Conservation (phyloP, 2,888 invertebrate species). For the Trissolcus japonicus region DNA sequence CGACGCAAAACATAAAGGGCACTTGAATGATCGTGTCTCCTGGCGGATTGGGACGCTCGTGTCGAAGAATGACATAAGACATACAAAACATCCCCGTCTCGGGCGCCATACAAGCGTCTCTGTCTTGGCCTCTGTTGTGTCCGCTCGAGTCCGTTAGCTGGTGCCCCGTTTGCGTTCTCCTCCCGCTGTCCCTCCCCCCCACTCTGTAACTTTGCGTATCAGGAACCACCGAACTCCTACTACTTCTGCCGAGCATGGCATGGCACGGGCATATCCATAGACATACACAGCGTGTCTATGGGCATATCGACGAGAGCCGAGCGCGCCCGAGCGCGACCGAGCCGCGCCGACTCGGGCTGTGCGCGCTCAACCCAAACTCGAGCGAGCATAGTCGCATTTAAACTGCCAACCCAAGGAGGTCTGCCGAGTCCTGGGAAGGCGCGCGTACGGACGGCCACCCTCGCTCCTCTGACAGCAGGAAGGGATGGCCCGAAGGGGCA, state of each 20-base stretch:
- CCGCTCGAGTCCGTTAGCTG: conserved; percentile 50
- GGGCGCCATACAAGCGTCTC: conserved; percentile 72
- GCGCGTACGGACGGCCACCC: conserved; percentile 57
- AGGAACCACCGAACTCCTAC: conserved; percentile 57
- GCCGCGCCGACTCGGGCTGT: conserved; percentile 64
- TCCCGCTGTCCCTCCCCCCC: conserved; percentile 3
- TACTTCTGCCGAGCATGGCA: conserved; percentile 61
- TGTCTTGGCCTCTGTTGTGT: conserved; percentile 58
- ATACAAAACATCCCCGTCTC: conserved; percentile 70
- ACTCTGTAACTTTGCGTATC: conserved; percentile 44
- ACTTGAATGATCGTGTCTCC: conserved; percentile 36
- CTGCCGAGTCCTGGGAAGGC: conserved; percentile 63
- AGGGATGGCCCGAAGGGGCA: conserved; percentile 45
- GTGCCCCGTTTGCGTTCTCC: conserved; percentile 26
- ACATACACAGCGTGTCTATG: conserved; percentile 69
- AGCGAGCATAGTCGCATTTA: conserved; percentile 73
- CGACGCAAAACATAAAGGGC: conserved; percentile 29
- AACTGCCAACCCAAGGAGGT: conserved; percentile 69
- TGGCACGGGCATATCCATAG: conserved; percentile 68
- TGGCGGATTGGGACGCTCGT: conserved; percentile 64
- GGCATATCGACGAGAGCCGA: conserved; percentile 74
- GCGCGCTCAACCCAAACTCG: conserved; percentile 69
- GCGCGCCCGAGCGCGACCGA: conserved; percentile 65
- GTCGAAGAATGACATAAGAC: conserved; percentile 71
- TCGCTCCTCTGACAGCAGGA: conserved; percentile 40